phyloP scores from a whole-genome alignment of 2,797 vertebrate genomes.

The Ceryle rudis region DNA sequence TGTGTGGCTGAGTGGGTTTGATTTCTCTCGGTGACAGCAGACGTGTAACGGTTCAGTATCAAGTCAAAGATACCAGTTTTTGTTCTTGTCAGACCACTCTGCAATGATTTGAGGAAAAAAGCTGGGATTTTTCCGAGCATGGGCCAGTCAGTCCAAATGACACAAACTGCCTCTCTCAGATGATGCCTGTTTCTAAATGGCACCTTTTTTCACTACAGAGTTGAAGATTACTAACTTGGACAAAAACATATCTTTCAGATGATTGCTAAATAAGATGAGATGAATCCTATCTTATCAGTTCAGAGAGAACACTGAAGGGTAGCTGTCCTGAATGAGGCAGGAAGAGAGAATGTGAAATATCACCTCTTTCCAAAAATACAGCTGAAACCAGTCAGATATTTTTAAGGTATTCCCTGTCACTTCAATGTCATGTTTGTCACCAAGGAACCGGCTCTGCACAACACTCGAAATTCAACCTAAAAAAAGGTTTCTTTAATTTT shows the following conservation, averaged over 20 bases:
- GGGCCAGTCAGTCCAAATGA: no score
- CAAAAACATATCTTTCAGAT: not conserved
- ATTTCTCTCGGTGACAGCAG: not conserved
- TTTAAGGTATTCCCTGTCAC: not conserved
- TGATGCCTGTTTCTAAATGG: not conserved
- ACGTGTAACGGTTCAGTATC: rapidly evolving
- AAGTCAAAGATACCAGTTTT: not conserved
- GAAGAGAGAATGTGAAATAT: not conserved
- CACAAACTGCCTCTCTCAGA: not conserved
- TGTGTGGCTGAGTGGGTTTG: not conserved
- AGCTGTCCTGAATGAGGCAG: not conserved
- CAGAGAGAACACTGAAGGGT: not conserved
- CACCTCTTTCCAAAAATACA: not conserved
- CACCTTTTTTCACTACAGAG: not conserved
- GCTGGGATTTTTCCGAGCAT: not conserved
- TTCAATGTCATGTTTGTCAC: not conserved
- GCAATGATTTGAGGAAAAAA: not conserved
- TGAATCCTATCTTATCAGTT: not conserved
- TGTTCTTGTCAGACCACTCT: not conserved
- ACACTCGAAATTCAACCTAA: not conserved
- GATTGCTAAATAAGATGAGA: not conserved
- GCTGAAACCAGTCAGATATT: not conserved
- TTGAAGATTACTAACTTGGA: not conserved
- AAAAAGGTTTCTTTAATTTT: not conserved
- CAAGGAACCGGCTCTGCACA: not conserved